A percentile compares a stretch with the other conserved stretches of the same genome.
Evolutionary conservation across 2,113 vertebrate genomes (phyloP).

Genomic region (Mastomys coucha): DNA sequence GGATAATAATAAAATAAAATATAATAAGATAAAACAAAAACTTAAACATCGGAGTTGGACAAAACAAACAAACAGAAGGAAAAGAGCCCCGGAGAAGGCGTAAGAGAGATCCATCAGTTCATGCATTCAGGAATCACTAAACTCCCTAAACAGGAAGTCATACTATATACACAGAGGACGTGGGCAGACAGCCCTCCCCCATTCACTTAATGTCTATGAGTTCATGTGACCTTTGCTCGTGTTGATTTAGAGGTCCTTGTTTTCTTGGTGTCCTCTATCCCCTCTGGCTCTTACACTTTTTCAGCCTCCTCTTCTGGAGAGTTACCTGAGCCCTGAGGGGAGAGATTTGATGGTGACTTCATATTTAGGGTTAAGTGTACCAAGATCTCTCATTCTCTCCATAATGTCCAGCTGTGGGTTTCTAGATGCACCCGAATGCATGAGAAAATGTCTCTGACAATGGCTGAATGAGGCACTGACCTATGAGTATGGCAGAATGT

Average conservation of each 20-base stretch:
- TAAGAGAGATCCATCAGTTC: background rate
- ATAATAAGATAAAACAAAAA: background rate
- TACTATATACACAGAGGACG: background rate
- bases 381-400: background rate
- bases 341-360: background rate
- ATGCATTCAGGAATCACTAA: no score
- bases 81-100: background rate
- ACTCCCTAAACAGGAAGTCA: background rate
- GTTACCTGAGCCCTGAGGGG: background rate
- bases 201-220: no score
- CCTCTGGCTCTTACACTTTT: background rate
- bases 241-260: background rate
- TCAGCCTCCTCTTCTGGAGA: background rate
- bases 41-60: background rate
- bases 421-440: no score
- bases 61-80: background rate
- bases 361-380: background rate
- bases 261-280: background rate
- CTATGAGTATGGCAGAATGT: no score
- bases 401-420: no score
- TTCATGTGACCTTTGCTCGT: background rate
- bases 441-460: background rate
- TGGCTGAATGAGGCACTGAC: background rate
- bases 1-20: background rate
- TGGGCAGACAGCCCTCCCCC: background rate